Base-by-base conservation (phyloP, 2,797 vertebrate genomes). In the Gobionotothen gibberifrons region DNA sequence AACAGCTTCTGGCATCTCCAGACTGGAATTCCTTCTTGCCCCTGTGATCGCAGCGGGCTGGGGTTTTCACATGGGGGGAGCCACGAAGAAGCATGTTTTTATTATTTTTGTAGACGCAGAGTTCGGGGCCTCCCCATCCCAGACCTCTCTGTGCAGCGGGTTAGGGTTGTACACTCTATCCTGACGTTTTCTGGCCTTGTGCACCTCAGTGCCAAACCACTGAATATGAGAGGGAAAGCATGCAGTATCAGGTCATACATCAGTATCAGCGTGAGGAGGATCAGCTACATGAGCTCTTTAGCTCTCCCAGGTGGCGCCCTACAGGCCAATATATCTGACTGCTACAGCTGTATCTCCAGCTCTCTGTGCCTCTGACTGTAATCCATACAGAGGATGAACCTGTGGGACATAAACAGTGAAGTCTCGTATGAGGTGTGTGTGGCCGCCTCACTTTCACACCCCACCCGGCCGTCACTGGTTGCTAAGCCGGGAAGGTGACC, bases 1-100 rank as follows among this genome's bases (percentile, higher is more conserved):
- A 89, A 92, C 87, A 87, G 85, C 83, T 92, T 87, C 82, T 92
- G 91, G 90, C 92, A 89, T 89, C 85, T 93, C 89, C 83, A 89
- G 88, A 90, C 87, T 90, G 85, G 88, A 90, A 90, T 89, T 88
- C 87, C 14, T 75, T 87, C 71, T 80, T 87, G 85, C 76, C 84
- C 84, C 83, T 90, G 83, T 89, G 86, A 90, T 86, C 82, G 60
- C 89, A 91, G 90, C 85, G 51, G 86, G 84, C 82, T 84, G 87
- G 84, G 89, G 81, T 91, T 90, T 93, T 65, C 64, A 79, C 87
- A 78, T 63, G n/a, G 70, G 80, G 87, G 81, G 84, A 89, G 84
- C 87, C 79, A 81, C 88, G 82, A 79, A 84, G 86, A 75, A 81
- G 67, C 72, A 69, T 89, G 79, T 91, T 90, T 82, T 90, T 90